These are phyloP conservation scores for Pristionchus exspectatus DNA, from an alignment of 2,888 invertebrate genomes.

Conservation along the genomic window DNA sequence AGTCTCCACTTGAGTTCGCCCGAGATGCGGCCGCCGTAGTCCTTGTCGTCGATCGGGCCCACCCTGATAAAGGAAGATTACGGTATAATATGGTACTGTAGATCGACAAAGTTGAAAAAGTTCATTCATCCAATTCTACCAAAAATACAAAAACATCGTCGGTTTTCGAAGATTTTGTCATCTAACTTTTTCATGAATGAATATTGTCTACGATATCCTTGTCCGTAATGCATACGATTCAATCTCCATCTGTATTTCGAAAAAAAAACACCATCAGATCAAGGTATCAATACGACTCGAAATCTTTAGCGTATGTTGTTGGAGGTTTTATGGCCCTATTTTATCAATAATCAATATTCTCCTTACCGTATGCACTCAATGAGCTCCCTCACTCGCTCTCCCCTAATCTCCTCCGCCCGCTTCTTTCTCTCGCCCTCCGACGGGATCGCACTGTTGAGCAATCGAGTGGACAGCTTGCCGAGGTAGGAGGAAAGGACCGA, in stretches of 20 bases:
- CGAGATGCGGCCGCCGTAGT: slow-evolving; percentile 40
- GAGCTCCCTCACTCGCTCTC: slow-evolving; percentile 33
- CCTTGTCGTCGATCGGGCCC: slow-evolving; percentile 48
- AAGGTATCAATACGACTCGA: too few relatives aligned
- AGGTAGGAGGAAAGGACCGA: slow-evolving; percentile 29
- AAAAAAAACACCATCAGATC: too few relatives aligned
- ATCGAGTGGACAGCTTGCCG: slow-evolving; percentile 22
- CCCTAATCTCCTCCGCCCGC: not conserved
- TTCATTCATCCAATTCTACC: too few relatives aligned
- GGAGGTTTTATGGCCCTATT: too few relatives aligned
- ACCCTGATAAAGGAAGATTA: not conserved
- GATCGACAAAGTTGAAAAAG: too few relatives aligned
- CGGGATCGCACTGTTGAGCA: not conserved
- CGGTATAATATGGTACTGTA: not conserved
- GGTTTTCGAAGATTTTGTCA: too few relatives aligned
- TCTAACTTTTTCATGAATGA: too few relatives aligned
- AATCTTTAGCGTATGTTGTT: too few relatives aligned
- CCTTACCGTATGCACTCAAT: slow-evolving; percentile 53
- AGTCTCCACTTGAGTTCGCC: slow-evolving; percentile 40
- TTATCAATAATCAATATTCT: not conserved
- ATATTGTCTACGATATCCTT: too few relatives aligned
- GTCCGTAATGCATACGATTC: too few relatives aligned
- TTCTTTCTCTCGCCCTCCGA: not conserved
- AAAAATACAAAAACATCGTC: too few relatives aligned
- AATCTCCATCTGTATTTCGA: too few relatives aligned